Evolutionary conservation across 1,140 invertebrate genomes (phyloP), one percentile per base, ranked within the genome.

Genomic region (Aphelinus certus): DNA sequence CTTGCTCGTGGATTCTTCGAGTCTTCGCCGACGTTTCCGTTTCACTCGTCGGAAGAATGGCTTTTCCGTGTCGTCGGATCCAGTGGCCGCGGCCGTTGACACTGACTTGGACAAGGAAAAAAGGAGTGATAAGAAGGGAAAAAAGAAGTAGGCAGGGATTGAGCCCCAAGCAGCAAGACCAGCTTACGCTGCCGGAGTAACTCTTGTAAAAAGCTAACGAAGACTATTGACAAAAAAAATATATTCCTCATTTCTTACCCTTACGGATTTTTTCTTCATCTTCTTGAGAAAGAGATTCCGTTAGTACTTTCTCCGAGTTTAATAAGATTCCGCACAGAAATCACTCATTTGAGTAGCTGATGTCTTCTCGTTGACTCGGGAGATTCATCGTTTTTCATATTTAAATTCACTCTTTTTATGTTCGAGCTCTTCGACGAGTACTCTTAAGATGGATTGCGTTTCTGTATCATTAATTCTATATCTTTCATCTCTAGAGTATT

Each of bases 1-100:
- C 65, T 60, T 74, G 60, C 73, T 67, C 72, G 67, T 72, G 64
- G 55, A 64, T 45, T 76, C 74, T 7, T 49, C 60, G 63, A 71
- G 71, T 66, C 62, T 43, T 45, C 51, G 7, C 46, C 69, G 63
- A 48, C 57, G 57, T 60, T 73, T 67, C 56, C 76, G 77, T 76
- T 79, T 73, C 67, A 58, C 67, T 77, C 82, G 79, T 81, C 81
- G 75, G 80, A 83, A 85, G 80, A 85, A 85, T 85, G 84, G 82
- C 82, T 84, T 85, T 85, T 85, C 79, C 84, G 78, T 84, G 84
- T 86, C 82, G 79, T 69, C 79, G 79, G 78, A 81, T 76, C 79
- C 79, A 77, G 76, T 76, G 80, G 80, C 78, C 76, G 4, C 56
- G 71, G n/a, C 46, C 64, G 61, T 61, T 47, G 9, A 60, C 63